Conservation (phyloP, 2,888 invertebrate species). For the Chymomyza caudatula region DNA sequence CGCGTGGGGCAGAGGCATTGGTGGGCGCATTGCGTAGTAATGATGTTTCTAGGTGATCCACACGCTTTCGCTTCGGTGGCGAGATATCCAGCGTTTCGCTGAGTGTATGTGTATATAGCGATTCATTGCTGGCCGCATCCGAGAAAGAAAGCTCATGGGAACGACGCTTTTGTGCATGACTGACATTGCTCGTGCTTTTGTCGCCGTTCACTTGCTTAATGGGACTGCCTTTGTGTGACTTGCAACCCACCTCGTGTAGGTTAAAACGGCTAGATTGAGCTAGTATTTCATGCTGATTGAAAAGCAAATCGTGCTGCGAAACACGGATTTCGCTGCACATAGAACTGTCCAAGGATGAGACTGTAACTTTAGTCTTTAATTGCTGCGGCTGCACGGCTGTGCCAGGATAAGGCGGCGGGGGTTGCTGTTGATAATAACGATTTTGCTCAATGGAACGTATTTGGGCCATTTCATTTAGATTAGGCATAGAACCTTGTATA, state of each 20-base stretch:
- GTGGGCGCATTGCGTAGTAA: constrained; percentile 34
- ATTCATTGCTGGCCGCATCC: constrained; percentile 58
- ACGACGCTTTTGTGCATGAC: constrained; percentile 46
- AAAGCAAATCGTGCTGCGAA: constrained; percentile 66
- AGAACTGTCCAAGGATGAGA: constrained; percentile 55
- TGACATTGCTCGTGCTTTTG: neutral
- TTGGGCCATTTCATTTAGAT: constrained; percentile 76
- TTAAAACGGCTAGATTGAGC: constrained; percentile 78
- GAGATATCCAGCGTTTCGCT: constrained; percentile 52
- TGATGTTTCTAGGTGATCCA: constrained; percentile 46
- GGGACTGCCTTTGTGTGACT: constrained; percentile 46
- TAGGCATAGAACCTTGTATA: constrained; percentile 78
- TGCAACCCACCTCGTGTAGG: constrained; percentile 72
- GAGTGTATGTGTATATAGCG: constrained; percentile 29
- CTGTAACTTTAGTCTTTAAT: constrained; percentile 22
- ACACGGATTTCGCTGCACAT: constrained; percentile 61
- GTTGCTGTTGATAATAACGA: constrained; percentile 72
- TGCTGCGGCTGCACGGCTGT: neutral
- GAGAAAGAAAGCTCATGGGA: constrained; percentile 63
- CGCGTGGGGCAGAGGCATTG: constrained; percentile 42
- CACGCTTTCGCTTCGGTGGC: constrained; percentile 74
- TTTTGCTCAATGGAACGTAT: constrained; percentile 77
- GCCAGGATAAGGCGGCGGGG: neutral
- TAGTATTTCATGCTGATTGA: constrained; percentile 77
- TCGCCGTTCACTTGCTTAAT: neutral